Evolutionary conservation across 2,888 invertebrate species (phyloP), one percentile per base, ranked within the genome.

Genomic region (Invenusta paracnida): DNA sequence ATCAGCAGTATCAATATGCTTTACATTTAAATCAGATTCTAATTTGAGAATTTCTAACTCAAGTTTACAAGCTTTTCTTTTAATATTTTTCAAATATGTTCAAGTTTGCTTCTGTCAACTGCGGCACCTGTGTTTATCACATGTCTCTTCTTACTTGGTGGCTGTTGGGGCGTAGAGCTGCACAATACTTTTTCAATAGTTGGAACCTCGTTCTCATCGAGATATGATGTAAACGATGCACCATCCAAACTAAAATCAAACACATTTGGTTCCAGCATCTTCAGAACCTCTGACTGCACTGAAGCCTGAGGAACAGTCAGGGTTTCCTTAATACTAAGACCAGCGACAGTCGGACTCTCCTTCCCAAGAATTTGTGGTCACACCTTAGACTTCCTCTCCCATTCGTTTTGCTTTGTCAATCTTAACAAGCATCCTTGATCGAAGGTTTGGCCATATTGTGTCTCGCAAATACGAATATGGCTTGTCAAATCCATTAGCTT

Each of bases 331-430:
- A 66, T n/a, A 66, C n/a, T 66, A n/a, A 66, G 66, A 66, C 66
- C 66, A 66, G n/a, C 66, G n/a, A 66, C 66, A n/a, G 66, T 66
- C n/a, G 66, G 66, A 66, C 66, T 66, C 66, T 66, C 66, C 66
- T 66, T 66, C 13, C 66, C 66, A n/a, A 66, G 66, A 66, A 66
- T 66, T 66, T 66, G 13, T n/a, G 13, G 66, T 13, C 11, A 11
- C 66, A 66, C n/a, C 66, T 66, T 66, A n/a, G n/a, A n/a, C 13
- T n/a, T 66, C 66, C n/a, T 66, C 66, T 13, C 66, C 66, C n/a
- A n/a, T 66, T 66, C 66, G 66, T 66, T 66, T 66, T 66, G 66
- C 66, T 66, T 66, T 66, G 66, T 66, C 66, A 13, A 66, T 66
- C n/a, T 66, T 66, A 13, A n/a, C 11, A 13, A 66, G 66, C 13